Base-by-base conservation (phyloP, 2,888 invertebrate genomes). In the Cacoxenus indagator region DNA sequence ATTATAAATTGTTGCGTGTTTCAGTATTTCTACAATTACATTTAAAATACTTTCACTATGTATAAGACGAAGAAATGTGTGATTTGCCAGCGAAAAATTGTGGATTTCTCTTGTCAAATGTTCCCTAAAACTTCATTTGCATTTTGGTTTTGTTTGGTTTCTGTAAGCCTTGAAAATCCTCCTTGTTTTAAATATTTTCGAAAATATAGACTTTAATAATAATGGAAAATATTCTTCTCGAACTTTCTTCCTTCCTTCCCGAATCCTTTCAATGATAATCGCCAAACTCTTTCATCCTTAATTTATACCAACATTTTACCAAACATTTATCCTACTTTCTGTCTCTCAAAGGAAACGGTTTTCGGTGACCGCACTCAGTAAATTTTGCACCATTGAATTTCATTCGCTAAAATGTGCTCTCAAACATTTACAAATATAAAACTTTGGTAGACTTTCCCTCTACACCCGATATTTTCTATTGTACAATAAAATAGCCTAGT, bases 381-480 rank as follows among this genome's bases (percentile, higher is more conserved):
- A 68, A 62, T 69, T 78, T 82, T 83, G 81, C 81, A 81, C 81
- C 81, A 81, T 81, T 70, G 84, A 81, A 83, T 81, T 83, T 81
- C 77, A 68, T 72, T 77, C 61, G 31, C 65, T 68, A 64, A 64
- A 14, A n/a, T 27, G 11, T 8, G 14, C n/a, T 71, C 45, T 65
- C 70, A 68, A 72, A 83, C 78, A 78, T 77, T 78, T 82, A 84
- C 83, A 81, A 78, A 78, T 73, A 70, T 64, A 81, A 69, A 70
- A 77, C 57, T 24, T 11, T 22, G 8, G 17, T 43, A 45, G 19
- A 31, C 51, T 61, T 26, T 8, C 22, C 48, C 8, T 19, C 48
- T n/a, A 19, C 6, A 17, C 17, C 17, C 22, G 3, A 4, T 24
- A 62, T 59, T 19, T 51, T 51, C 11, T 26, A 2, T 62, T 65